Evolutionary conservation across 2,113 vertebrate species (phyloP).

Genomic region (Hippocampus barbouri): DNA sequence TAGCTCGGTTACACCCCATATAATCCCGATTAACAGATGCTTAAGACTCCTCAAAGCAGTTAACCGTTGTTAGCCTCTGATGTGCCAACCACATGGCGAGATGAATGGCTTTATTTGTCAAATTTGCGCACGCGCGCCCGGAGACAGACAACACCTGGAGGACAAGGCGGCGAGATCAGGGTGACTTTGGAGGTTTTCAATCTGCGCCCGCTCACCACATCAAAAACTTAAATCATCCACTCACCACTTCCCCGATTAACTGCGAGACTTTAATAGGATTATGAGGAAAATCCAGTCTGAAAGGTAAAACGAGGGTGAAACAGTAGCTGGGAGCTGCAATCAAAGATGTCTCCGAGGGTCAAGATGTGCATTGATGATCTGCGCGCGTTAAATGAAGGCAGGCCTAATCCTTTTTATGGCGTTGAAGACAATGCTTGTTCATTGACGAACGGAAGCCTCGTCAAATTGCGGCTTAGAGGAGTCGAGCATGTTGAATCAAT

Average conservation of each 20-base stretch:
- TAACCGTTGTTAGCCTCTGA: constrained; percentile 53
- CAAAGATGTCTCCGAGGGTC: constrained; percentile 25
- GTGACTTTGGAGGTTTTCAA: constrained; percentile 42
- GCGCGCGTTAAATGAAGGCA: constrained; percentile 23
- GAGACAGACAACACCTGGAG: constrained; percentile 37
- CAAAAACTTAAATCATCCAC: constrained; percentile 41
- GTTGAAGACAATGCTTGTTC: constrained; percentile 25
- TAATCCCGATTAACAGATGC: constrained; percentile 66
- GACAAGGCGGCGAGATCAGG: constrained; percentile 29
- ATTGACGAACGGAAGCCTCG: constrained; percentile 57
- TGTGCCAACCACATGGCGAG: constrained; percentile 54
- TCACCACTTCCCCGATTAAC: constrained; percentile 41
- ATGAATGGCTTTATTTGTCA: constrained; percentile 59
- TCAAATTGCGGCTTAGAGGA: constrained; percentile 50
- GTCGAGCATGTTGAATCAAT: constrained; percentile 55
- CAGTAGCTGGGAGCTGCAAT: constrained; percentile 25
- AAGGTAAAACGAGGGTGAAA: constrained; percentile 42
- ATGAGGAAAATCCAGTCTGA: constrained; percentile 37
- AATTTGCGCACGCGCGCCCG: constrained; percentile 18
- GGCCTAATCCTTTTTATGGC: constrained; percentile 31
- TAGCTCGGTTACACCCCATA: constrained; percentile 62
- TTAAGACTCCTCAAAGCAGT: constrained; percentile 58
- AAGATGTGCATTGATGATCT: constrained; percentile 28
- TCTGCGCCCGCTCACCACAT: constrained; percentile 24
- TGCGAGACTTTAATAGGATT: constrained; percentile 36